Base-by-base conservation (phyloP, 1,140 invertebrate genomes). In the Drosophila busckii region DNA sequence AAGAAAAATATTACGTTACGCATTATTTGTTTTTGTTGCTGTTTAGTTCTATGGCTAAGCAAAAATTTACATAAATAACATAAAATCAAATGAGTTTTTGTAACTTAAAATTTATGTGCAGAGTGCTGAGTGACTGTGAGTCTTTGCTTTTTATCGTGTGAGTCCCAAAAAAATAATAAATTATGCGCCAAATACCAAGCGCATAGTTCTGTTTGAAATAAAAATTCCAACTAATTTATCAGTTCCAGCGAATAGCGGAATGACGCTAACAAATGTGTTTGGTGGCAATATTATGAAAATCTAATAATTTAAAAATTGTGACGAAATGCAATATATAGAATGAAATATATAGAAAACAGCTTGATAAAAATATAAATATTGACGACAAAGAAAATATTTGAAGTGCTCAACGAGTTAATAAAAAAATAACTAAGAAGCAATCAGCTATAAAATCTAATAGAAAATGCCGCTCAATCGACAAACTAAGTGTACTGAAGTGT, bases 71-170 rank as follows among this genome's bases (percentile, higher is more conserved):
- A n/a, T n/a, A n/a, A n/a, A n/a, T n/a, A n/a, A n/a, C n/a, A n/a
- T n/a, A n/a, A n/a, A n/a, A n/a, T n/a, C n/a, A n/a, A n/a, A n/a
- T n/a, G n/a, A n/a, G 41, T 56, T 37, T 54, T 45, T 76, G 71
- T 62, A 76, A 71, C 62, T 63, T 67, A 54, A 78, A n/a, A 76
- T 76, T 76, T 76, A 76, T 80, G 73, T 73, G 63, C 26, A 67
- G 45, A 45, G 66, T 66, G 59, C 19, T 38, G 66, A 70, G 55
- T 55, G 67, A 70, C 46, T n/a, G n/a, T n/a, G n/a, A n/a, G n/a
- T n/a, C n/a, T n/a, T n/a, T n/a, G n/a, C n/a, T n/a, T n/a, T n/a
- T n/a, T n/a, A n/a, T 53, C 48, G 55, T 41, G n/a, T 34, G 52
- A 17, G 40, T 40, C 2, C 31, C 4, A 17, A 7, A 9, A 45